Evolutionary conservation across 2,797 vertebrate genomes (phyloP), one percentile per base, ranked within the genome.

Genomic region (Brotogeris chrysoptera): DNA sequence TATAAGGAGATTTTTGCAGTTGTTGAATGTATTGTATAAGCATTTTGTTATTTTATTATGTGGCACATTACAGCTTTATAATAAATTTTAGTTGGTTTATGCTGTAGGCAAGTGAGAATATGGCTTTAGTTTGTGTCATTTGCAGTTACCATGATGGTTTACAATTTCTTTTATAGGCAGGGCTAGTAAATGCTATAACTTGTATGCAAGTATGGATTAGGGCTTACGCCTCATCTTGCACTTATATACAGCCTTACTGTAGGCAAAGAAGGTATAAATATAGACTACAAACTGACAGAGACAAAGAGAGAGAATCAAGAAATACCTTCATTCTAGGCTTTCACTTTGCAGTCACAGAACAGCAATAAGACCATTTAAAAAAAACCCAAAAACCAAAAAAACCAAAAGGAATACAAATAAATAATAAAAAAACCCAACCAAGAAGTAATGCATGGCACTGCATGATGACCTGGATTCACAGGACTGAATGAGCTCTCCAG

Each of bases 371-470:
- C 3, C 6, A 23, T 43, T 43, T 28, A 59, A 64, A 16, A 2
- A 2, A 27, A 70, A 87, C 55, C 55, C 2, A 2, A 24, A 64
- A 60, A 12, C 0, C 3, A 53, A 20, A 10, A 53, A 20, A 10
- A 5, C 5, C 2, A 16, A 30, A 10, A 11, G 13, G 36, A 63
- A 50, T 52, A 17, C 5, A 13, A 44, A 6, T 6, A 32, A 8
- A 9, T 30, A 9, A 12, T 34, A 76, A 61, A 6, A 4, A 52
- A 68, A 76, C 13, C 2, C 14, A 78, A 25, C 3, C 2, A 28
- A 50, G 11, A 14, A 49, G 24, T 36, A 57, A 44, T 10, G 0
- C 4, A 13, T 3, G 6, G 0, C 12, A 10, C 5, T 25, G 8
- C 11, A 47, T 43, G 3, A 44, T 65, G 10, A 30, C 4, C 7